phyloP scores from a whole-genome alignment of 2,888 invertebrate species.

The Agelastica alni region DNA sequence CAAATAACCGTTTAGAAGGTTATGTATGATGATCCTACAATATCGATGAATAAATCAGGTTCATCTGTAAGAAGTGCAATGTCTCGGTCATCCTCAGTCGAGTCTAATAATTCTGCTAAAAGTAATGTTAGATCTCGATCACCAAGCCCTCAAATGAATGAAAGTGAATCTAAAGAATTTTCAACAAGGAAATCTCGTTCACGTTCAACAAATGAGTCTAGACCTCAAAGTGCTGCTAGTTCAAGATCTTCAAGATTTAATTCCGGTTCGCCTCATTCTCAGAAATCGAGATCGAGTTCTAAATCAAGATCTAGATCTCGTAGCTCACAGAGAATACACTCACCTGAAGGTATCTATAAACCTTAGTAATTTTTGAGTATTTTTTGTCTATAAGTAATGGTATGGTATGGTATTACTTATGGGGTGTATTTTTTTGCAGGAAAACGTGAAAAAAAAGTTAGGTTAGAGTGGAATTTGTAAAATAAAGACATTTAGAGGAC shows the following conservation, averaged over 20 bases:
- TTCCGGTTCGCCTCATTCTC: slow-evolving; percentile 41
- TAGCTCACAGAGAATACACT: slow-evolving; percentile 38
- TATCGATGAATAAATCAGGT: slow-evolving; percentile 20
- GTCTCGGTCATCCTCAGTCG: slow-evolving; percentile 44
- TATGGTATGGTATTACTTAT: no score
- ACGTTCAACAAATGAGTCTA: slow-evolving; percentile 39
- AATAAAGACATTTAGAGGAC: no score
- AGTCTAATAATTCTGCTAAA: slow-evolving; percentile 38
- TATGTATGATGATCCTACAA: slow-evolving; percentile 21
- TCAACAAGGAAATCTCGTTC: slow-evolving; percentile 31
- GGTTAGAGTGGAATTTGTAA: no score
- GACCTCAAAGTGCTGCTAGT: slow-evolving; percentile 42
- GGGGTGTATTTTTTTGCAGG: no score
- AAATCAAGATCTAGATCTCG: slow-evolving; percentile 44
- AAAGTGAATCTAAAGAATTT: slow-evolving; percentile 18
- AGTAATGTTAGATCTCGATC: slow-evolving; percentile 27
- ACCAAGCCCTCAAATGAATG: slow-evolving; percentile 25
- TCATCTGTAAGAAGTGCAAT: slow-evolving; percentile 30
- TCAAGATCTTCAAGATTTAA: slow-evolving; percentile 41
- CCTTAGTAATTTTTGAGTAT: no score
- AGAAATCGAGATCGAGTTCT: slow-evolving; percentile 27
- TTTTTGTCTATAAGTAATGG: no score
- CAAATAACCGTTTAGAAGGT: no score
- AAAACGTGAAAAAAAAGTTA: no score
- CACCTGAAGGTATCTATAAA: no score